Base-by-base conservation (phyloP, 2,113 vertebrate species). In the Crotalus tigris region DNA sequence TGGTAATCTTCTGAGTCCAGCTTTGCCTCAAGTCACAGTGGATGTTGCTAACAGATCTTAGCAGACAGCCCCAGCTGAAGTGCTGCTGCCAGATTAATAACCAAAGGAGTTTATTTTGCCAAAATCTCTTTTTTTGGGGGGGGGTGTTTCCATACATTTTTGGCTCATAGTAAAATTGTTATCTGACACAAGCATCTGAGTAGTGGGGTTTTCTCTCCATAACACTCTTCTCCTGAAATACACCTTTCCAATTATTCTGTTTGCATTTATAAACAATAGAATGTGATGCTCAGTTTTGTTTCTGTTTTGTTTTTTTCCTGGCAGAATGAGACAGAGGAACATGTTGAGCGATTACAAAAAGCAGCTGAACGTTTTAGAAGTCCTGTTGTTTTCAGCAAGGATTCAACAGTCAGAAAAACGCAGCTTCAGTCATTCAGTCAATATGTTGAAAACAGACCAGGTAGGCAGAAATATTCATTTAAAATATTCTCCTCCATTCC, bases 371-470 rank as follows among this genome's bases (percentile, higher is more conserved):
- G 98, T 94, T 97, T 99, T 96, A 98, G 98, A 92, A 99, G 98
- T 97, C 99, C 99, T 0, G 99, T 99, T 57, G 98, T 99, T 94
- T 99, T 99, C 97, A 98, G 97, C 97, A 99, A 99, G 96, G 99
- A 99, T 94, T 98, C 99, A 15, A 95, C 99, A 2, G 97, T 99
- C 96, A 98, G 99, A 95, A 99, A 99, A 98, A 99, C 99, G 46
- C 99, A 99, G 97, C 98, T 99, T 75, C 99, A 99, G 97, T 99
- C 99, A 94, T 99, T 99, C 98, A 99, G 99, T 98, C 99, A 99
- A 94, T 99, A 99, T 89, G 98, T 99, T 97, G 99, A 99, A 97
- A 99, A 93, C 96, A 98, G 98, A 97, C 99, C 99, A 98, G 99
- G 99, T 99, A 98, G 96, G 97, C 94, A 95, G 88, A 95, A 94